These are phyloP conservation scores for Hylomyscus alleni DNA, from an alignment of 2,797 vertebrate genomes.

Conservation along the genomic window DNA sequence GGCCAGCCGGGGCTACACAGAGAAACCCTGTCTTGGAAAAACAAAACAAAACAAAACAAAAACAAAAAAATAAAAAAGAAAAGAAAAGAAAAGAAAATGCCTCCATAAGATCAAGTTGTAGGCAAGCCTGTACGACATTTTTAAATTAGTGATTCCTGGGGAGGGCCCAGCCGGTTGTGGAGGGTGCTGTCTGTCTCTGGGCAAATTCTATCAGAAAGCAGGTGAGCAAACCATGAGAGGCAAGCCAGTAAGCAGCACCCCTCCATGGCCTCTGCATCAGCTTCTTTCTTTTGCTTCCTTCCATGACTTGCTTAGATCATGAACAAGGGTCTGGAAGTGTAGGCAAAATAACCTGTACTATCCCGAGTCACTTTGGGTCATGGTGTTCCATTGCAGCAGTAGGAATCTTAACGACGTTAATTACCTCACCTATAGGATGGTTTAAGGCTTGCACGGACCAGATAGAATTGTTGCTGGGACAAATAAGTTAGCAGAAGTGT, in stretches of 20 bases:
- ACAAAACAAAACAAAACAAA: too few relatives aligned
- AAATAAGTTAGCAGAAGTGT: conserved; percentile 37
- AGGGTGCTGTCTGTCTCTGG: neutral
- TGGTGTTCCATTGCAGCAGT: neutral
- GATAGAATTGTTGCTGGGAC: neutral
- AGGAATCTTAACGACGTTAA: neutral
- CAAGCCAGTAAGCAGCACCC: neutral
- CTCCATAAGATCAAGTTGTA: neutral
- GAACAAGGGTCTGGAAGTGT: neutral
- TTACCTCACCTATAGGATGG: conserved; percentile 27
- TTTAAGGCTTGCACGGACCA: neutral
- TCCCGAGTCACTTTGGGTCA: neutral
- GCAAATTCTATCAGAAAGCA: neutral
- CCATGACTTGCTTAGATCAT: neutral
- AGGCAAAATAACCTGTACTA: too few relatives aligned
- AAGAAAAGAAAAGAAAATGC: too few relatives aligned
- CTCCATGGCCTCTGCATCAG: neutral
- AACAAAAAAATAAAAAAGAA: too few relatives aligned
- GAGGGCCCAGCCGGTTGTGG: neutral
- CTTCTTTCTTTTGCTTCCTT: neutral
- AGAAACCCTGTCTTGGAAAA: too few relatives aligned
- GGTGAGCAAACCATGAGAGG: neutral
- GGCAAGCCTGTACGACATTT: neutral
- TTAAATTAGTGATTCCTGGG: neutral
- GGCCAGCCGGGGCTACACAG: too few relatives aligned